These are phyloP conservation scores for Ceraclea dissimilis DNA, from an alignment of 2,888 invertebrate genomes.

Conservation along the genomic window DNA sequence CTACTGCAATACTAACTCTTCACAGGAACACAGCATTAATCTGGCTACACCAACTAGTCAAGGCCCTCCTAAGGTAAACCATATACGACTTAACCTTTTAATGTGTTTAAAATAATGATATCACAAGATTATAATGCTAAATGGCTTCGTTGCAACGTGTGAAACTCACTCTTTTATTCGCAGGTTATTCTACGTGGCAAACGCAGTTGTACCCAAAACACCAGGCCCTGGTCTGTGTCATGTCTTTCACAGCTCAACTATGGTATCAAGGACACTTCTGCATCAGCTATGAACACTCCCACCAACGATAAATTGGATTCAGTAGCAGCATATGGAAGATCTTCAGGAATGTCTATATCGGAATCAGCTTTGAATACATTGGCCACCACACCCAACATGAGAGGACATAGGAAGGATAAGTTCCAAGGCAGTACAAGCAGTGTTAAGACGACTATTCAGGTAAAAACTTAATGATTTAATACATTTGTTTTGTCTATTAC, in stretches of 20 bases:
- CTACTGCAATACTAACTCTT: conserved; percentile 44
- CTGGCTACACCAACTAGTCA: conserved; percentile 43
- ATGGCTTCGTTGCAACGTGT: too few species aligned
- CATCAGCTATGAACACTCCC: conserved; percentile 28
- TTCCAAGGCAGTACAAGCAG: conserved; percentile 39
- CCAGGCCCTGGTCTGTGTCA: conserved; percentile 83
- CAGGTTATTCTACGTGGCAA: conserved; percentile 60
- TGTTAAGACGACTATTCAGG: conserved; percentile 41
- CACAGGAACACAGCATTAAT: conserved; percentile 40
- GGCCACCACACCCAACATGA: conserved; percentile 36
- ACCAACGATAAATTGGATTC: conserved; percentile 30
- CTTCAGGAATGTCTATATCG: conserved; percentile 72
- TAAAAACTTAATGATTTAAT: too few species aligned
- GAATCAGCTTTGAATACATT: conserved; percentile 81
- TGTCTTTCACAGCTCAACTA: conserved; percentile 69
- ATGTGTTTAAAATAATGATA: too few species aligned
- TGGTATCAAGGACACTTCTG: conserved; percentile 34
- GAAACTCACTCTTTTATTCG: conserved; percentile 5
- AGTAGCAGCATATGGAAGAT: conserved; percentile 35
- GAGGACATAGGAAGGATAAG: conserved; percentile 38
- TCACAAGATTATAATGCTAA: too few species aligned
- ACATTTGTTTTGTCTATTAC: too few species aligned
- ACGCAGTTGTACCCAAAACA: conserved; percentile 45
- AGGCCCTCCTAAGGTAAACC: conserved; percentile 53
- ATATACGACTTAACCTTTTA: conserved; percentile 6